phyloP scores from a whole-genome alignment of 2,888 invertebrate genomes.

The Phyllotreta cruciferae region DNA sequence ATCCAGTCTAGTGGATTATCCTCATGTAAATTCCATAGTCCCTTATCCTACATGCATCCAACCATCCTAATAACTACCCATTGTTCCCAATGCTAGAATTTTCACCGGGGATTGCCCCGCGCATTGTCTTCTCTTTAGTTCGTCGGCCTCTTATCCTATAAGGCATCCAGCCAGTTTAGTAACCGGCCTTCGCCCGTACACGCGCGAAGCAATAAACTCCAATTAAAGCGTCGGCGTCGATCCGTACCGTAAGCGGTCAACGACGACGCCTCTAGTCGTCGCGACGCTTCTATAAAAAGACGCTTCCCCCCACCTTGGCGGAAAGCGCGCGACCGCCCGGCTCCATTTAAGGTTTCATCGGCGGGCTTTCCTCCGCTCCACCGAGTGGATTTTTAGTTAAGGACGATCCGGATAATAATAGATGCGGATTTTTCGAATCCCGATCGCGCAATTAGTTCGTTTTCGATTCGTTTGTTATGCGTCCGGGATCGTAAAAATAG shows the following conservation, averaged over 20 bases:
- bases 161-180: too few species aligned
- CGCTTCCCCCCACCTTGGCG: conserved; percentile 40
- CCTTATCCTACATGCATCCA: too few species aligned
- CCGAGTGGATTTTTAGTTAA: background rate
- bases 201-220: conserved; percentile 20
- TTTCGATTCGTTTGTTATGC: background rate
- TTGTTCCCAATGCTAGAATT: too few species aligned
- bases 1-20: too few species aligned
- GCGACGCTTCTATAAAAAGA: conserved; percentile 47
- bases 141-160: too few species aligned
- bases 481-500: background rate
- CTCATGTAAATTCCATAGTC: too few species aligned
- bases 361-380: background rate
- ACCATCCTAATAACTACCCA: too few species aligned
- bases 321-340: conserved; percentile 41
- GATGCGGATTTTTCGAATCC: too few species aligned
- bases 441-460: too few species aligned
- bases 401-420: too few species aligned
- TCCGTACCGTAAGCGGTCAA: conserved; percentile 10
- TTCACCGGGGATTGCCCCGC: too few species aligned
- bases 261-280: conserved; percentile 28
- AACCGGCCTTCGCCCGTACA: background rate
- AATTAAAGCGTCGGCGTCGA: conserved; percentile 26
- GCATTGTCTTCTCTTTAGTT: too few species aligned
- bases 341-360: conserved; percentile 47